These are phyloP conservation scores for Bryconaethiops microstoma DNA, from an alignment of 2,797 vertebrate species.

Conservation along the genomic window DNA sequence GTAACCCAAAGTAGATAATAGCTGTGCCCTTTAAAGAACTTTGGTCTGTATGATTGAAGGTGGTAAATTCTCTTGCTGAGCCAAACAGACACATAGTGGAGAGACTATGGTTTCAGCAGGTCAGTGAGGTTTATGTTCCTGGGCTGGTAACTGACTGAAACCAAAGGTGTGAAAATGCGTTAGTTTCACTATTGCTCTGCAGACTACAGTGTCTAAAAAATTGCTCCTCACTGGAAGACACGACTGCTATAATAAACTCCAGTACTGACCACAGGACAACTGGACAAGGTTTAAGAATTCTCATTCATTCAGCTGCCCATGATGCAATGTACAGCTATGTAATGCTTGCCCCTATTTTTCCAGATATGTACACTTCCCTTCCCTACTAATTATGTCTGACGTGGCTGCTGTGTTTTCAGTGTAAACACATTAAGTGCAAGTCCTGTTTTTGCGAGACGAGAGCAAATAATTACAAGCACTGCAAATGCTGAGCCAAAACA, in stretches of 20 bases:
- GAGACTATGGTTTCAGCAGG: slow-evolving; percentile 2
- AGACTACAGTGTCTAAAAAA: neutral
- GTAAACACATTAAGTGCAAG: slow-evolving; percentile 30
- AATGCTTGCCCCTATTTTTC: neutral
- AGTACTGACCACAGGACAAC: neutral
- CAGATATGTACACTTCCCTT: neutral
- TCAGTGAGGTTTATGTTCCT: neutral
- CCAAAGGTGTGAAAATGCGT: neutral
- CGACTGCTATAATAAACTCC: neutral
- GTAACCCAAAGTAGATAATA: neutral
- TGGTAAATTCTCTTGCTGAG: neutral
- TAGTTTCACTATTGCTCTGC: neutral
- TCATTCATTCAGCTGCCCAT: neutral
- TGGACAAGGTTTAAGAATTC: neutral
- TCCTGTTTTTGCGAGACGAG: slow-evolving; percentile 14
- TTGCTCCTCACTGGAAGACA: neutral
- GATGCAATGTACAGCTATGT: neutral
- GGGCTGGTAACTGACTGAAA: neutral
- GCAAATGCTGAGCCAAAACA: slow-evolving; percentile 52
- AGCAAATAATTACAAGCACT: slow-evolving; percentile 35
- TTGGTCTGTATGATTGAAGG: slow-evolving; percentile 4
- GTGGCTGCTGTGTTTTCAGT: slow-evolving; percentile 60
- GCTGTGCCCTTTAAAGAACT: neutral
- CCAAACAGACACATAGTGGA: neutral
- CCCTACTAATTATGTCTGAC: neutral